Base-by-base conservation (phyloP, 2,113 vertebrate genomes). In the Hystrix brachyura region DNA sequence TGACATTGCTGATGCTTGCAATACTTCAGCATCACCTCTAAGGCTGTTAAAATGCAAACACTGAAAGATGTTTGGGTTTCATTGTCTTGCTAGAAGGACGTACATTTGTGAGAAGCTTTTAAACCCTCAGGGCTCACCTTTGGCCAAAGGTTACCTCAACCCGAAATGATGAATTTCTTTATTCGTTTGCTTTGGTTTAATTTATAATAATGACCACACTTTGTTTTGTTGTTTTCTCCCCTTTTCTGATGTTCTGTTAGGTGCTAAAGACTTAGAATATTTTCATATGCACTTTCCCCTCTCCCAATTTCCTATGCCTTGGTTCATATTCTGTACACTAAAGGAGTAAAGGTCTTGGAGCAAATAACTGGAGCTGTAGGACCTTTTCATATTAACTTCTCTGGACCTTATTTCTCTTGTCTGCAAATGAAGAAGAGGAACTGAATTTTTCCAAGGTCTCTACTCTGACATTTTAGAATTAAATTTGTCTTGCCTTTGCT, bases 151-250 rank as follows among this genome's bases (percentile, higher is more conserved):
- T 32, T 64, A 64, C 10, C 72, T 94, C 86, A 57, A 46, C 60
- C 72, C 51, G 14, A 86, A 95, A 69, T 46, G 64, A 88, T 55
- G 19, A 78, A 91, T 97, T 96, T 43, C 21, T 96, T 81, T 90
- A 65, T 71, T 62, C 27, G n/a, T 55, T 87, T 3, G 13, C 43
- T 38, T 95, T 64, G 65, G 7, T 27, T 91, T 96, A 94, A 67
- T 14, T 59, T 79, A 71, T n/a, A 90, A 55, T 34, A 69, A 62
- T 51, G 60, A 18, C 6, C n/a, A 46, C 21, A 62, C 2, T 72
- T 82, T n/a, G 72, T 65, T 81, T 78, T 64, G 10, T 34, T 25
- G 87, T 89, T 80, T 71, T 46, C 27, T 51, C 1, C 9, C 1
- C 1, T 57, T 80, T 82, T 38, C 46, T 65, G 38, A 51, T 59